Evolutionary conservation across 2,888 invertebrate genomes (phyloP), one percentile per base, ranked within the genome.

Genomic region (Noctua fimbriata): DNA sequence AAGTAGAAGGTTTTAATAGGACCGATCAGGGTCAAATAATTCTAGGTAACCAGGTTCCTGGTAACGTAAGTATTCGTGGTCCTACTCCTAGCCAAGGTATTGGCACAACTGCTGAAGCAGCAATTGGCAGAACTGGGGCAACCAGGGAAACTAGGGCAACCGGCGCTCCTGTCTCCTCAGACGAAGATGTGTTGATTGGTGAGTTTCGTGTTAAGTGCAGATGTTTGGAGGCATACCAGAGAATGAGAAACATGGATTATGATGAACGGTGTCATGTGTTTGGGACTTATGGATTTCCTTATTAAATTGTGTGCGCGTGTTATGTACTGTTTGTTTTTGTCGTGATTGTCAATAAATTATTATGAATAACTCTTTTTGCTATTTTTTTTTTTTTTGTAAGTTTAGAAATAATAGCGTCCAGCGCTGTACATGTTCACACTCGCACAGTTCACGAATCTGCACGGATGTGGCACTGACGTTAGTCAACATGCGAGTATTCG

Each of bases 191-290:
- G 28, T 14, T 76, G 7, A 77, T 78, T 5, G 3, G 16, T 3
- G 41, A 63, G 14, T 58, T 73, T 6, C 65, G 21, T 21, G 12
- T 70, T 10, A 82, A 72, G 47, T 88, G 86, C 18, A 79, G 63
- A 69, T 86, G 86, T 82, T 66, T 85, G 24, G 83, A 87, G 1
- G 52, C 60, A 10, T 78, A 71, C 21, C 76, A 70, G 7, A 70
- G n/a, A n/a, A 85, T 77, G 63, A 44, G 16, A n/a, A 67, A 55
- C 9, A 41, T 60, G 21, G 73, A 79, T 44, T 49, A 47, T 0
- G 69, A 82, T 1, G 73, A 58, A 0, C 72, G n/a, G 3, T 75
- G 21, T 49, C 18, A n/a, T 14, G 52, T 52, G 55, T 70, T 21
- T n/a, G 72, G 3, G 14, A 58, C 69, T 32, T 49, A 66, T 55